Evolutionary conservation across 2,797 vertebrate species (phyloP).

Genomic region (Astyanax mexicanus): DNA sequence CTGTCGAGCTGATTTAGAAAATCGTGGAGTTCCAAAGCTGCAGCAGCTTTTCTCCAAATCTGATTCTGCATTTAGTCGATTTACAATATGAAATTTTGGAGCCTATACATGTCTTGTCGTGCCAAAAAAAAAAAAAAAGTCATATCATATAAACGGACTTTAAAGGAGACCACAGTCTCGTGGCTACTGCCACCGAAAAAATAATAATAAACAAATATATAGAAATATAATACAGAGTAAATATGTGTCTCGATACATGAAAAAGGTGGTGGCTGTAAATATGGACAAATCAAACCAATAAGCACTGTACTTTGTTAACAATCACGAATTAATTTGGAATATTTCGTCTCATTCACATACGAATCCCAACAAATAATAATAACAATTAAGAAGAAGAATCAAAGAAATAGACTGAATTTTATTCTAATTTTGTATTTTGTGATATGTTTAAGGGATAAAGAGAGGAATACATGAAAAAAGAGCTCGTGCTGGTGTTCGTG

Average conservation of each 20-base stretch:
- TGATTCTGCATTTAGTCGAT: no score
- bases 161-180: neutral
- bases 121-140: neutral
- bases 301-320: no score
- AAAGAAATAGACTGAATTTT: no score
- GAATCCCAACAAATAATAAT: neutral
- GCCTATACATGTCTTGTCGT: neutral
- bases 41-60: neutral
- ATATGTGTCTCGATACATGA: no score
- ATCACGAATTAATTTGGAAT: no score
- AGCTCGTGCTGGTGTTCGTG: neutral
- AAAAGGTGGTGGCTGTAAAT: no score
- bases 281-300: neutral
- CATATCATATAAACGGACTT: neutral
- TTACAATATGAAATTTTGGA: neutral
- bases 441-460: no score
- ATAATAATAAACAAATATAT: no score
- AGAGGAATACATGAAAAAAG: neutral
- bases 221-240: no score
- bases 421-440: neutral
- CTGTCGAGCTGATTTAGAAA: neutral
- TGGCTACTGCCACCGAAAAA: neutral
- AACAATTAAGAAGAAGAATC: neutral
- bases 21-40: no score
- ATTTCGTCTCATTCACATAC: no score